These are phyloP conservation scores for Blastobasis adustella DNA, from an alignment of 2,888 invertebrate species.

Conservation along the genomic window DNA sequence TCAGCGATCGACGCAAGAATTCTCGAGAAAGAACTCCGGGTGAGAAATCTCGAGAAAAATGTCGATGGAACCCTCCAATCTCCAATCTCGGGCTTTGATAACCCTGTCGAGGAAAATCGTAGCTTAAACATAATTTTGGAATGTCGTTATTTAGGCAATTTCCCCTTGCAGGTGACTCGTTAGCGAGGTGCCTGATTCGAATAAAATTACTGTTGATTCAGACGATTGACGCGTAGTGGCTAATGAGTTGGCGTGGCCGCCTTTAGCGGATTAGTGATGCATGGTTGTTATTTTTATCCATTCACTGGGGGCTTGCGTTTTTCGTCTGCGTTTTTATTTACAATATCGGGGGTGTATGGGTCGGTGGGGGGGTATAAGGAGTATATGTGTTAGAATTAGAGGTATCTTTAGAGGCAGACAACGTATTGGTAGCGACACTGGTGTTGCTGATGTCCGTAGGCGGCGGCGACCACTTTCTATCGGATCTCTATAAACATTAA, in stretches of 20 bases:
- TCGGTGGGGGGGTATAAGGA: too few relatives aligned
- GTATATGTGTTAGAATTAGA: not conserved
- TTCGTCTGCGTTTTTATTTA: not conserved
- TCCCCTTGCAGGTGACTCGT: constrained; percentile 20
- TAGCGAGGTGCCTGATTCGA: constrained; percentile 24
- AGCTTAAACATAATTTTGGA: constrained; percentile 7
- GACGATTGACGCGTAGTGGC: constrained; percentile 17
- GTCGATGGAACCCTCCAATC: too few relatives aligned
- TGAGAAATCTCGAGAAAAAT: too few relatives aligned
- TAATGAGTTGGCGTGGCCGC: not conserved
- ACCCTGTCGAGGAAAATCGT: constrained; percentile 9
- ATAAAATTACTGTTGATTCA: constrained; percentile 30
- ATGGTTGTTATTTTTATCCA: not conserved
- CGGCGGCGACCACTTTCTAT: too few relatives aligned
- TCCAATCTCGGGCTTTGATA: not conserved
- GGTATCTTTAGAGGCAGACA: too few relatives aligned
- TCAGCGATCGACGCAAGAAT: too few relatives aligned
- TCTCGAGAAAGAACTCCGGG: too few relatives aligned
- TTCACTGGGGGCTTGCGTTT: not conserved
- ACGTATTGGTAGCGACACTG: too few relatives aligned
- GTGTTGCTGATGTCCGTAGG: too few relatives aligned
- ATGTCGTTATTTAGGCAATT: constrained; percentile 15
- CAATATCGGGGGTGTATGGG: not conserved
- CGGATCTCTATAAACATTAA: too few relatives aligned
- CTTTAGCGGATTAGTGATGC: not conserved